These are phyloP conservation scores for Neosilurus mollespiculum DNA, from an alignment of 2,797 vertebrate species.

Conservation along the genomic window DNA sequence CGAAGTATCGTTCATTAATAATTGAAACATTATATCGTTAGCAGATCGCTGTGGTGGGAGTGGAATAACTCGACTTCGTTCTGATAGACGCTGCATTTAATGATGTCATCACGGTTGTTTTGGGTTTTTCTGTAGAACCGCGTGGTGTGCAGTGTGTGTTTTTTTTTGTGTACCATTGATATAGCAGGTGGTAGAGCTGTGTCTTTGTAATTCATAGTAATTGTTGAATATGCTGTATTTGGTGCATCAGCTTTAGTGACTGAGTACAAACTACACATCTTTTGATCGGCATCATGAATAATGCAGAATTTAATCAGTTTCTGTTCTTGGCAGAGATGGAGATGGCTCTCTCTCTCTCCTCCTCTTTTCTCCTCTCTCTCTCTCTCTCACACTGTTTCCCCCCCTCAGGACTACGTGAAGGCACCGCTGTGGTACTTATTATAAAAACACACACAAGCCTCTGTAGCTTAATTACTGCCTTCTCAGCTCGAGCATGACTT, in stretches of 20 bases:
- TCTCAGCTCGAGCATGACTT: conserved; percentile 60
- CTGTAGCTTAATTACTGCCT: conserved; percentile 68
- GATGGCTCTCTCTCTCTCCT: neutral
- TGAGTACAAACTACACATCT: conserved; percentile 1
- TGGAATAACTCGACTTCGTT: neutral
- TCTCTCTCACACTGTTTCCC: neutral
- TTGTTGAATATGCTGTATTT: conserved; percentile 7
- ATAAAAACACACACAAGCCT: conserved; percentile 45
- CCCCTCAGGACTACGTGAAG: conserved; percentile 16
- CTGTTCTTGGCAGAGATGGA: neutral
- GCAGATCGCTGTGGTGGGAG: neutral
- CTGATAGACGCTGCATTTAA: neutral
- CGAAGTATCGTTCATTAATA: neutral
- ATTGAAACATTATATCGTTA: neutral
- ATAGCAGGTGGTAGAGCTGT: conserved; percentile 19
- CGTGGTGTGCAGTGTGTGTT: too few relatives aligned
- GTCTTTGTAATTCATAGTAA: neutral
- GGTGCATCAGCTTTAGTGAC: neutral
- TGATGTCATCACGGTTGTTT: neutral
- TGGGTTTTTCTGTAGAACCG: neutral
- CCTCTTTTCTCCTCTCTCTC: neutral
- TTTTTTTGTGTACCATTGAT: neutral
- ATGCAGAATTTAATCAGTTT: conserved; percentile 32
- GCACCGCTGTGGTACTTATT: conserved; percentile 42
- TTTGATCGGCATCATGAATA: conserved; percentile 35